Conservation (phyloP, 2,888 invertebrate species). For the Schizaphis graminum region DNA sequence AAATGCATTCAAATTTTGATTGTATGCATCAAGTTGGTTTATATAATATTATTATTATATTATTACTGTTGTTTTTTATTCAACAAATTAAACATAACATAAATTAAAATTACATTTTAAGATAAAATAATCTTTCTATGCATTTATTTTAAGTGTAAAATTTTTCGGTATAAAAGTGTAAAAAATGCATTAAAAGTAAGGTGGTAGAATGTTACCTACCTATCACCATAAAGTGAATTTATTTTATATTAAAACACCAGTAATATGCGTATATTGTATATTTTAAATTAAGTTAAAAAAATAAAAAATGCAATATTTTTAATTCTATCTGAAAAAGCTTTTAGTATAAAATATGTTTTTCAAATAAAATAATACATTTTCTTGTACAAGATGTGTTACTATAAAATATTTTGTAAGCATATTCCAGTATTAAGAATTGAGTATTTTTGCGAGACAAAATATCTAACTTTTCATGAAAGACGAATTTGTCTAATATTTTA, state of each 20-base stretch:
- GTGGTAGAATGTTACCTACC: not conserved
- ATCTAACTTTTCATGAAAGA: not conserved
- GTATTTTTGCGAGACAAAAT: not conserved
- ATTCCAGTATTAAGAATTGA: not conserved
- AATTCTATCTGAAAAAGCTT: slow-evolving; percentile 35
- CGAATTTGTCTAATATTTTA: not conserved
- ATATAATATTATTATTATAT: not conserved
- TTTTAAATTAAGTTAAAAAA: slow-evolving; percentile 21
- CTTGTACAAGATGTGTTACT: not conserved
- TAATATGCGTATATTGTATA: not conserved
- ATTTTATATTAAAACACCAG: not conserved
- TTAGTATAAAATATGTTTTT: slow-evolving; percentile 9
- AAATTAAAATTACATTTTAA: not conserved
- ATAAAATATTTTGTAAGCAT: not conserved
- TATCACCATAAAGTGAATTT: not conserved
- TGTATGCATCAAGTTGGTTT: not conserved
- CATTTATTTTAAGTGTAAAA: not conserved
- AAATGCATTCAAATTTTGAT: not conserved
- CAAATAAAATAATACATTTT: slow-evolving; percentile 7
- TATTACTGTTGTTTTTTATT: not conserved
- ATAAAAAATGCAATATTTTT: not conserved
- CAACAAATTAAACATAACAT: not conserved
- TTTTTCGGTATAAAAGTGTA: not conserved
- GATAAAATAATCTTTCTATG: not conserved
- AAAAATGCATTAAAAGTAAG: not conserved